These are phyloP conservation scores for Papilio polyxenes DNA, from an alignment of 1,140 invertebrate genomes.

Conservation along the genomic window DNA sequence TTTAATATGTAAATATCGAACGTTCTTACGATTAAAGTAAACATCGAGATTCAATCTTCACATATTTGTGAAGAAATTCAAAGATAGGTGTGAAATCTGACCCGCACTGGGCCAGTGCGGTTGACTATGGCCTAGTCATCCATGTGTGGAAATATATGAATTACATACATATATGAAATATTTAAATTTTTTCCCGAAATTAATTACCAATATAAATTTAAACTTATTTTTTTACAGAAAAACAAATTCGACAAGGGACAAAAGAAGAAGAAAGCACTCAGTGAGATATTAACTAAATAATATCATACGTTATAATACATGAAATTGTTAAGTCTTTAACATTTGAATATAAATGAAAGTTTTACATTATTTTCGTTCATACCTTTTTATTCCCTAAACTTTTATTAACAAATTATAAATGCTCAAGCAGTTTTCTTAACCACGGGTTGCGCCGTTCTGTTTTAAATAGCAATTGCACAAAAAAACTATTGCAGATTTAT, in stretches of 20 bases:
- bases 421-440: too few species aligned
- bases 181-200: background rate
- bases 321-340: background rate
- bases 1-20: background rate
- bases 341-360: background rate
- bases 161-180: too few species aligned
- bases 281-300: slow-evolving; percentile 66
- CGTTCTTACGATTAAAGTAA: too few species aligned
- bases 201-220: background rate
- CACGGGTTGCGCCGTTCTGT: too few species aligned
- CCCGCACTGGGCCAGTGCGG: too few species aligned
- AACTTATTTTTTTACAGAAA: slow-evolving; percentile 61
- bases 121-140: too few species aligned
- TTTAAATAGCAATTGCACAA: too few species aligned
- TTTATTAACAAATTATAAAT: background rate
- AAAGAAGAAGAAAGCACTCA: slow-evolving; percentile 68
- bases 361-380: background rate
- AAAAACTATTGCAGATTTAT: background rate
- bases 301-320: background rate
- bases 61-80: too few species aligned
- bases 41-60: too few species aligned
- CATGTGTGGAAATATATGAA: too few species aligned
- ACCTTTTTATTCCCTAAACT: background rate
- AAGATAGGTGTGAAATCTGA: too few species aligned
- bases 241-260: slow-evolving; percentile 68